Evolutionary conservation across 2,113 vertebrate species (phyloP).

Genomic region (Chionis minor): DNA sequence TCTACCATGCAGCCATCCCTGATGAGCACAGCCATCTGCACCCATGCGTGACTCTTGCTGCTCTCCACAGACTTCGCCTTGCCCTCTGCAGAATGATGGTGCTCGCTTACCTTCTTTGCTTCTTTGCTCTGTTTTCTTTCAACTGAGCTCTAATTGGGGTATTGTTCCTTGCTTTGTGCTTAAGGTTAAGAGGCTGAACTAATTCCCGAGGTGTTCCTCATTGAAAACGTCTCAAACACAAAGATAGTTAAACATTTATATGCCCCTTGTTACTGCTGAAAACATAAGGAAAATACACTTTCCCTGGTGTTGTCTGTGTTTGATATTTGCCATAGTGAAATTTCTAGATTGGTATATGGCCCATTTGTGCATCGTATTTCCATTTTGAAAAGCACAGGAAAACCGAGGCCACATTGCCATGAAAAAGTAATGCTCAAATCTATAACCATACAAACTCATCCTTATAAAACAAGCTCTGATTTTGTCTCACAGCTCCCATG

Average conservation of each 20-base stretch:
- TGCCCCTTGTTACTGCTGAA: neutral
- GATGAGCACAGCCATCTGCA: rapidly evolving
- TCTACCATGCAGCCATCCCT: neutral
- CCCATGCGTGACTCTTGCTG: rapidly evolving
- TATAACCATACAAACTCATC: neutral
- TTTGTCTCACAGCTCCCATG: neutral
- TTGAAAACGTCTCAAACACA: neutral
- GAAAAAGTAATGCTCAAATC: neutral
- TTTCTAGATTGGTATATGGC: neutral
- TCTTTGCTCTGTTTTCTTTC: neutral
- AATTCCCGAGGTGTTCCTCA: neutral
- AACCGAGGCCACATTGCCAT: neutral
- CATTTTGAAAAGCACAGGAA: neutral
- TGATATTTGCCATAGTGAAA: neutral
- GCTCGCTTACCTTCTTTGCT: neutral
- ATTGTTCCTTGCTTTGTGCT: neutral
- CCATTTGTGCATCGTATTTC: neutral
- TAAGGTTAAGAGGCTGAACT: neutral
- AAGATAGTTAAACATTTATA: neutral
- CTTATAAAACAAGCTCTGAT: neutral
- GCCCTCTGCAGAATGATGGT: neutral
- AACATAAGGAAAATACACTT: neutral
- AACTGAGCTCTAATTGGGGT: neutral
- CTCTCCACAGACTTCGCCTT: neutral
- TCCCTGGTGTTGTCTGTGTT: neutral